Conservation (phyloP, 2,113 vertebrate species). For the Clarias magur region DNA sequence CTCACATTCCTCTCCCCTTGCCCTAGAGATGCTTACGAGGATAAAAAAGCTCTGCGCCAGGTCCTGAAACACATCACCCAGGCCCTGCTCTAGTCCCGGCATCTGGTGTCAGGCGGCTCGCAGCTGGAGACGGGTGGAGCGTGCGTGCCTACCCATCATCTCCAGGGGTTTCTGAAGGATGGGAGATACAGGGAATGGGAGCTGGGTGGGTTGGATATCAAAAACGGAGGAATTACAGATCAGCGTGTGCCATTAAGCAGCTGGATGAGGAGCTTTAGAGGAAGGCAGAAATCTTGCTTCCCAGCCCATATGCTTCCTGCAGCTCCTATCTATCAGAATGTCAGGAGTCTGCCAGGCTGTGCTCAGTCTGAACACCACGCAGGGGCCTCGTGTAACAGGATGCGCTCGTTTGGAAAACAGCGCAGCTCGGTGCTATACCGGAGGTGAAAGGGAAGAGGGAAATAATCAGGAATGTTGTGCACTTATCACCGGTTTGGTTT, state of each 20-base stretch:
- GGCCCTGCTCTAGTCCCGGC: slow-evolving; percentile 17
- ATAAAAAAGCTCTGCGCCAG: slow-evolving; percentile 35
- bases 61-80: slow-evolving; percentile 15
- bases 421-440: not conserved
- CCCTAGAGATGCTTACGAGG: slow-evolving; percentile 18
- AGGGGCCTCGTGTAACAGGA: slow-evolving; percentile 64
- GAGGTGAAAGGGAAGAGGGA: slow-evolving; percentile 7
- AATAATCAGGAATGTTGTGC: not conserved
- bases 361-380: slow-evolving; percentile 63
- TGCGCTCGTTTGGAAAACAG: slow-evolving; percentile 64
- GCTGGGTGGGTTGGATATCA: slow-evolving; percentile 31
- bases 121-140: slow-evolving; percentile 44
- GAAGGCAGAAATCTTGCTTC: slow-evolving; percentile 35
- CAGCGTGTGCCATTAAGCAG: slow-evolving; percentile 52
- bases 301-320: slow-evolving; percentile 68
- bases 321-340: slow-evolving; percentile 70
- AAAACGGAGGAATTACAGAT: slow-evolving; percentile 40
- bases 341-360: slow-evolving; percentile 68
- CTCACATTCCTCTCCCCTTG: not conserved
- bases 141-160: slow-evolving; percentile 26
- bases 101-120: slow-evolving; percentile 38
- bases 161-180: slow-evolving; percentile 33
- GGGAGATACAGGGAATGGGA: not conserved
- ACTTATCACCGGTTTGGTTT: not conserved
- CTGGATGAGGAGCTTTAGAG: slow-evolving; percentile 39